phyloP scores from a whole-genome alignment of 2,888 invertebrate genomes.

The Pilophorus perplexus region DNA sequence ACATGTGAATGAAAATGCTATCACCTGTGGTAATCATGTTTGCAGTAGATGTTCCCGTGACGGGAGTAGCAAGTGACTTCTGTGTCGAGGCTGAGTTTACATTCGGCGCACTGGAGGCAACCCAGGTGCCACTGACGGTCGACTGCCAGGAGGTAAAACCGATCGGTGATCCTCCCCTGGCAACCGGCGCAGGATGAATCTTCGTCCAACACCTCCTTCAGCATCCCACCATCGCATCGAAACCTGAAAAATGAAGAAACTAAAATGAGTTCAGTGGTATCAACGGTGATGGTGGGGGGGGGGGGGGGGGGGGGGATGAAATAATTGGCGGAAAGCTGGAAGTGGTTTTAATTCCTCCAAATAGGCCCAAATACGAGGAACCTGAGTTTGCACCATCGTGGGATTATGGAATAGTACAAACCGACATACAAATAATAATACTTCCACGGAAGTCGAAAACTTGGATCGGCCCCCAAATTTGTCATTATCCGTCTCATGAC shows the following conservation, averaged over 20 bases:
- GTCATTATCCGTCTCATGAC: too few relatives aligned
- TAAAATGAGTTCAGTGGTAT: too few relatives aligned
- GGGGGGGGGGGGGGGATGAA: neutral
- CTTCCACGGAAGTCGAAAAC: too few relatives aligned
- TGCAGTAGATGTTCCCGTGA: constrained; percentile 89
- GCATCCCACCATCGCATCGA: constrained; percentile 45
- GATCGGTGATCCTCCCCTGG: constrained; percentile 61
- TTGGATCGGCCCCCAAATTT: too few relatives aligned
- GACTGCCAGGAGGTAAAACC: constrained; percentile 75
- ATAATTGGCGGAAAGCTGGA: too few relatives aligned
- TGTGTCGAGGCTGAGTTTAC: constrained; percentile 77
- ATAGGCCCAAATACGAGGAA: neutral
- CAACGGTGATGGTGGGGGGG: too few relatives aligned
- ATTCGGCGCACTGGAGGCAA: constrained; percentile 81
- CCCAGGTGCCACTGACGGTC: constrained; percentile 87
- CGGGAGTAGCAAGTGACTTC: constrained; percentile 86
- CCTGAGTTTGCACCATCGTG: too few relatives aligned
- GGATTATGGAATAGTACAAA: too few relatives aligned
- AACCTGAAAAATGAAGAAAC: too few relatives aligned
- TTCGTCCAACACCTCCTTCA: constrained; percentile 51
- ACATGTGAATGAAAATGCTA: too few relatives aligned
- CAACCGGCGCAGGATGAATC: constrained; percentile 61
- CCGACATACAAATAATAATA: too few relatives aligned
- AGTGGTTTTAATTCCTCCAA: too few relatives aligned
- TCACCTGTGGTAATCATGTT: constrained; percentile 91